Evolutionary conservation across 2,797 vertebrate genomes (phyloP).

Genomic region (Mormyrus hasselquistii): DNA sequence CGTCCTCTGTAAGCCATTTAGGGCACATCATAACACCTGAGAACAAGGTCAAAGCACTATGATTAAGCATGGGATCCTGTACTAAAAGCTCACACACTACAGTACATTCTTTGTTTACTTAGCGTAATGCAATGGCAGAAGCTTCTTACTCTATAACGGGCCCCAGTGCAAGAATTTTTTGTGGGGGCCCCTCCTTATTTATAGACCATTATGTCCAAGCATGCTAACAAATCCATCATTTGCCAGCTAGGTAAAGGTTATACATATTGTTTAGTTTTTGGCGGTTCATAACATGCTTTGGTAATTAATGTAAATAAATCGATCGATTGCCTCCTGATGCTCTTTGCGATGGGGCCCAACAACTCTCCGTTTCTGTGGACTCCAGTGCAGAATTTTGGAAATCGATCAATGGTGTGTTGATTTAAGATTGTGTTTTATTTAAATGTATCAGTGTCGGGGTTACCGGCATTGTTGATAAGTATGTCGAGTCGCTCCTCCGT

Average conservation of each 20-base stretch:
- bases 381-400: neutral
- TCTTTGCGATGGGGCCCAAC: neutral
- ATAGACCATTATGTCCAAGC: neutral
- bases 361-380: neutral
- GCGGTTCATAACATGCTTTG: neutral
- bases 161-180: neutral
- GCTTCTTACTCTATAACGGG: neutral
- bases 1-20: conserved; percentile 60
- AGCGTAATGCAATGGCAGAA: neutral
- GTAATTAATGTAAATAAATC: neutral
- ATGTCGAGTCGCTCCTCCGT: conserved; percentile 62
- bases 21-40: conserved; percentile 72
- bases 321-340: neutral
- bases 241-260: neutral
- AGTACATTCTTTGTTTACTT: neutral
- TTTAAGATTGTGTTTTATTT: neutral
- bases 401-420: neutral
- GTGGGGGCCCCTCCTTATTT: neutral
- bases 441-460: neutral
- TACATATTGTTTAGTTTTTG: neutral
- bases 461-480: conserved; percentile 69
- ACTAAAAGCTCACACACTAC: neutral
- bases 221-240: neutral
- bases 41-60: neutral
- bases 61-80: neutral